phyloP scores from a whole-genome alignment of 2,113 vertebrate species.

The Erythrolamprus reginae region DNA sequence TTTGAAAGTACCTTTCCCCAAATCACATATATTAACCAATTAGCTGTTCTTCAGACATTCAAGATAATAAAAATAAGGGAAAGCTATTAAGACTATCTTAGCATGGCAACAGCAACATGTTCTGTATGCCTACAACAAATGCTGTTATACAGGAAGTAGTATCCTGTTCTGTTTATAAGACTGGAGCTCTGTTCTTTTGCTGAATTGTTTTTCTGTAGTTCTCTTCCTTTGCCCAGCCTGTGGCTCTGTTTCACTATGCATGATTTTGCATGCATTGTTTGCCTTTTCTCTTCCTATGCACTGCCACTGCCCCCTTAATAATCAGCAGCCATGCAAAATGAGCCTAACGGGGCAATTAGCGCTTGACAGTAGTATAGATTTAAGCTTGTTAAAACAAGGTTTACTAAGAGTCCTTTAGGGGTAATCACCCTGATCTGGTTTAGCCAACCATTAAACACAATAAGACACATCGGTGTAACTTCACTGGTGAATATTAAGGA shows the following conservation, averaged over 20 bases:
- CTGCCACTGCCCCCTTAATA: conserved; percentile 6
- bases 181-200: not conserved
- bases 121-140: not conserved
- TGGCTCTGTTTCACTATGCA: conserved; percentile 12
- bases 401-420: conserved; percentile 43
- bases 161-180: not conserved
- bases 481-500: conserved; percentile 22
- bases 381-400: conserved; percentile 50
- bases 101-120: not conserved
- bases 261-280: conserved; percentile 21
- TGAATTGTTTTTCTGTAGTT: conserved; percentile 19
- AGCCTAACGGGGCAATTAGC: conserved; percentile 45
- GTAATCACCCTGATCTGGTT: conserved; percentile 33
- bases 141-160: not conserved
- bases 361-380: conserved; percentile 51
- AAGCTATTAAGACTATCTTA: not conserved
- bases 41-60: not conserved
- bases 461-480: conserved; percentile 42
- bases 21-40: not conserved
- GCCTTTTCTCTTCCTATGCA: conserved; percentile 6
- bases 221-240: conserved; percentile 9
- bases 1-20: not conserved
- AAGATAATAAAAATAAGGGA: not conserved
- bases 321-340: conserved; percentile 40
- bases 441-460: conserved; percentile 34